phyloP scores from a whole-genome alignment of 2,888 invertebrate species.

The Mechanitis messenoides region DNA sequence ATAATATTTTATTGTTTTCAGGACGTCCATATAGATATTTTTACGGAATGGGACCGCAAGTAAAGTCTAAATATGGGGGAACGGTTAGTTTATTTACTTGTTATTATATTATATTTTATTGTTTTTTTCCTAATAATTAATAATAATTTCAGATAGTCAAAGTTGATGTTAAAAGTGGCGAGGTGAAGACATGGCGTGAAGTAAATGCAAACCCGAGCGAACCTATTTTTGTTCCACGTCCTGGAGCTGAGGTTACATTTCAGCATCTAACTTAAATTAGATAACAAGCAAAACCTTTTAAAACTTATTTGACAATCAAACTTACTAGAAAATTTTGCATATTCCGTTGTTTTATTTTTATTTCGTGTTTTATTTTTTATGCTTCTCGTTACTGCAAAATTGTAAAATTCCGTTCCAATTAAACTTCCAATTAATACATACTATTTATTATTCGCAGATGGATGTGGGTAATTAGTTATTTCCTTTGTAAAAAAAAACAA shows the following conservation, averaged over 20 bases:
- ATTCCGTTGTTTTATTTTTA: no score
- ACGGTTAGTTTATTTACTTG: conserved; percentile 65
- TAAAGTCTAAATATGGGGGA: conserved; percentile 83
- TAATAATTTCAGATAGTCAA: conserved; percentile 81
- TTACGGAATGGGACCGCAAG: conserved; percentile 91
- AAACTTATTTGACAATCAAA: no score
- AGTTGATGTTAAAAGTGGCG: conserved; percentile 81
- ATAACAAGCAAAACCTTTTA: neutral
- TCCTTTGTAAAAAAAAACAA: no score
- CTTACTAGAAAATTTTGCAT: no score
- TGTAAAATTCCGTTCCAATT: no score
- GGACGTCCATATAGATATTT: conserved; percentile 87
- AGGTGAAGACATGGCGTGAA: conserved; percentile 83
- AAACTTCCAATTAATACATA: no score
- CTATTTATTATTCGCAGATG: no score
- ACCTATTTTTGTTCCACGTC: conserved; percentile 86
- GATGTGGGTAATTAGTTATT: no score
- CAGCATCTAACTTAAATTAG: neutral
- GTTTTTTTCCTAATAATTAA: conserved; percentile 22
- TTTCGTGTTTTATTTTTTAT: neutral
- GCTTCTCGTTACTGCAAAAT: neutral
- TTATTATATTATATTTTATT: conserved; percentile 4
- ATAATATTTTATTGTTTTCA: conserved; percentile 39
- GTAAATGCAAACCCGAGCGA: conserved; percentile 87
- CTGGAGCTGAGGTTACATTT: conserved; percentile 71